These are phyloP conservation scores for Fratercula arctica DNA, from an alignment of 2,797 vertebrate species.

Conservation along the genomic window DNA sequence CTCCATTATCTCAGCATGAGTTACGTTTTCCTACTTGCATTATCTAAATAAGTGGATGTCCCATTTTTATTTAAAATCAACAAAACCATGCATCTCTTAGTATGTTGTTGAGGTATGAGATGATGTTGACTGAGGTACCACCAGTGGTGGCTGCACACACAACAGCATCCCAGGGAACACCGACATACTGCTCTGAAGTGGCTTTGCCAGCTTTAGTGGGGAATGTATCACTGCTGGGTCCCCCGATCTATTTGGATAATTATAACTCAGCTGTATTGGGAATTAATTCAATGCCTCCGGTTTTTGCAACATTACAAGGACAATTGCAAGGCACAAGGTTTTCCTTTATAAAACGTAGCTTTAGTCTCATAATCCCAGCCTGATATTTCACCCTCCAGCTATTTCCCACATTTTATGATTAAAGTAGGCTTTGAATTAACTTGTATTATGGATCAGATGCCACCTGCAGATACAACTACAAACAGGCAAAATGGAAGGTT, in stretches of 20 bases:
- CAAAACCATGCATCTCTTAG: background rate
- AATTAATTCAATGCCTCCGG: background rate
- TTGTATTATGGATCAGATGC: slow-evolving; percentile 13
- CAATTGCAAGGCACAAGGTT: slow-evolving; percentile 44
- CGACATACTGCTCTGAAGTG: background rate
- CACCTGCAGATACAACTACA: slow-evolving; percentile 24
- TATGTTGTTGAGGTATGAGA: background rate
- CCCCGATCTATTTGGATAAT: slow-evolving; percentile 36
- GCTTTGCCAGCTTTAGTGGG: background rate
- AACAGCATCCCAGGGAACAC: background rate
- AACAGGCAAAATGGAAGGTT: background rate
- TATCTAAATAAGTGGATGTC: background rate
- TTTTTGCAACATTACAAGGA: slow-evolving; percentile 37
- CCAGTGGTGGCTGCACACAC: background rate
- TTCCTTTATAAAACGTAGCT: slow-evolving; percentile 25
- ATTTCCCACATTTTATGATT: slow-evolving; percentile 51
- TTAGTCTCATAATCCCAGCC: slow-evolving; percentile 19
- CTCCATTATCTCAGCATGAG: background rate
- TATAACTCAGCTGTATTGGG: slow-evolving; percentile 24
- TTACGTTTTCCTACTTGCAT: background rate
- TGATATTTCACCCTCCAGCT: slow-evolving; percentile 45
- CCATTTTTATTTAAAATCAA: background rate
- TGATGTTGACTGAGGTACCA: background rate
- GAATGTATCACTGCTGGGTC: background rate
- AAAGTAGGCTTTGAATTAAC: slow-evolving; percentile 43